Conservation (phyloP, 2,113 vertebrate genomes). For the Corythornis madagascariensis region DNA sequence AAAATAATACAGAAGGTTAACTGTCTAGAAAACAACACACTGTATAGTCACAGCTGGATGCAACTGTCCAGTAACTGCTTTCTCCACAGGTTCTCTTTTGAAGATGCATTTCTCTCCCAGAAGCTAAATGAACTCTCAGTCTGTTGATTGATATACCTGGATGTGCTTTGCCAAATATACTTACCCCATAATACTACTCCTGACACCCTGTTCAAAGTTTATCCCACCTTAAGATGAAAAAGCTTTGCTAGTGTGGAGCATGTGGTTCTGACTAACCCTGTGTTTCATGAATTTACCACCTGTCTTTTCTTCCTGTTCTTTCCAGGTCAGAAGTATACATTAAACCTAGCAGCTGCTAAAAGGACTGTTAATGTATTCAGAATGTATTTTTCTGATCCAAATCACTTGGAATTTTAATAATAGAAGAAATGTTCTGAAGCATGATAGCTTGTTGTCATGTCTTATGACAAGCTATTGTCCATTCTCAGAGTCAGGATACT, state of each 20-base stretch:
- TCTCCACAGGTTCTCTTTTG: not conserved
- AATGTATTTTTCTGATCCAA: not conserved
- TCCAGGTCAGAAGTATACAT: not conserved
- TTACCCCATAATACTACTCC: not conserved
- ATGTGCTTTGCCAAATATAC: not conserved
- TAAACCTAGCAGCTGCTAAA: not conserved
- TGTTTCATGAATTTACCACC: not conserved
- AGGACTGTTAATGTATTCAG: not conserved
- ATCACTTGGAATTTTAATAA: not conserved
- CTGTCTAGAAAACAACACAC: not conserved
- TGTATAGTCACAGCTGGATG: not conserved
- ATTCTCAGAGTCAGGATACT: not conserved
- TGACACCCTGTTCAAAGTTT: not conserved
- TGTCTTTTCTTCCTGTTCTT: not conserved
- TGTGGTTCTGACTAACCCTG: not conserved
- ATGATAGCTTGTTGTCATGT: no score
- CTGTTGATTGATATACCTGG: not conserved
- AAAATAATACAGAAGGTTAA: not conserved
- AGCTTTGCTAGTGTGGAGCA: not conserved
- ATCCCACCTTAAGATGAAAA: not conserved
- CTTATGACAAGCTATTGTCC: not conserved
- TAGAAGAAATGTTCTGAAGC: not conserved
- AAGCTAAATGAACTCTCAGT: not conserved
- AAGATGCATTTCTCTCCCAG: not conserved
- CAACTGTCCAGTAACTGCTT: not conserved